Conservation (phyloP, 1,140 invertebrate genomes). For the Microplitis demolitor region DNA sequence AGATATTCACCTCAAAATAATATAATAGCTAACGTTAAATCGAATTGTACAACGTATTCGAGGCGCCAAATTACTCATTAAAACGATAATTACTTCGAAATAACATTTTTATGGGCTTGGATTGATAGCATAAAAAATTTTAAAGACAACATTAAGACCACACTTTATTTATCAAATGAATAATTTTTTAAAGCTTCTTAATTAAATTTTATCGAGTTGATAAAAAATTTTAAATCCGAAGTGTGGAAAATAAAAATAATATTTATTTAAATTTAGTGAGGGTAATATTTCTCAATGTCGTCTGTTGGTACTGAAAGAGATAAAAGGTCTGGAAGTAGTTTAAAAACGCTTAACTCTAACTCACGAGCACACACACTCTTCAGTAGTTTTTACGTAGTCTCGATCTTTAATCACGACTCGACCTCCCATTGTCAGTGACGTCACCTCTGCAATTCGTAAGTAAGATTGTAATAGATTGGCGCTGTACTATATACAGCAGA, state of each 20-base stretch:
- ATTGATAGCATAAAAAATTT: background rate
- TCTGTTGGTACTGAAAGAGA: no score
- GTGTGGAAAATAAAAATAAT: no score
- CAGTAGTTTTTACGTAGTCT: slow-evolving; percentile 49
- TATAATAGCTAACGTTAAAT: background rate
- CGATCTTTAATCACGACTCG: slow-evolving; percentile 61
- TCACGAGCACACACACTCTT: background rate
- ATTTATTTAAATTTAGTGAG: background rate
- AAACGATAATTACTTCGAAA: background rate
- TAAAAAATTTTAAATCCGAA: no score
- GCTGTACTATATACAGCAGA: no score
- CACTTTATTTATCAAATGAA: no score
- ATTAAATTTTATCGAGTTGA: no score
- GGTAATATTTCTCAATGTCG: no score
- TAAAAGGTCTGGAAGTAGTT: no score
- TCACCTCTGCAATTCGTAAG: slow-evolving; percentile 42
- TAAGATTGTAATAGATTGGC: no score
- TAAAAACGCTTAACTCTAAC: background rate
- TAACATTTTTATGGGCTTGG: background rate
- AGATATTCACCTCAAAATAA: background rate
- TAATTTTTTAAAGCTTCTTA: no score
- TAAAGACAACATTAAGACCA: no score
- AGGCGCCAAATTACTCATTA: background rate
- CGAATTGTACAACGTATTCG: background rate
- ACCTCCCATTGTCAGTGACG: slow-evolving; percentile 60